A percentile compares a stretch with the other conserved stretches of the same genome.
phyloP scores from a whole-genome alignment of 2,113 vertebrate species.

The Oryzias javanicus region DNA sequence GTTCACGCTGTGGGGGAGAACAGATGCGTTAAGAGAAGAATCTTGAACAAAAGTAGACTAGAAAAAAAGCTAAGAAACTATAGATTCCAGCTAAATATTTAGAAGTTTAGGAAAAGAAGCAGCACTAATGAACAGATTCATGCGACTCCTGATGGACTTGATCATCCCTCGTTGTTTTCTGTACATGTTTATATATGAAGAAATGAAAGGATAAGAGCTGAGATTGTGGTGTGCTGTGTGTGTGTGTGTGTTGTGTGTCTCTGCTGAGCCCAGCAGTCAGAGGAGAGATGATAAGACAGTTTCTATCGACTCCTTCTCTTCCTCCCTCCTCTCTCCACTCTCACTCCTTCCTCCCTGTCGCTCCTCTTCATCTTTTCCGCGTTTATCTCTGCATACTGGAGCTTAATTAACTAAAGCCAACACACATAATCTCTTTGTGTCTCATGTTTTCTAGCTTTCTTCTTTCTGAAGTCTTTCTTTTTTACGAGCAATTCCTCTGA shows the following conservation, averaged over 20 bases:
- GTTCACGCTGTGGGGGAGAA: constrained; percentile 12
- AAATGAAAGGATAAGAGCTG: constrained; percentile 51
- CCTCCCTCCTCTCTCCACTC: constrained; percentile 32
- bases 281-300: constrained; percentile 71
- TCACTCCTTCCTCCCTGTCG: constrained; percentile 34
- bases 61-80: not conserved
- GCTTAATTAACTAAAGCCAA: constrained; percentile 66
- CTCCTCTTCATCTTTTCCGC: constrained; percentile 28
- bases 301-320: constrained; percentile 65
- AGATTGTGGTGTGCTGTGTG: constrained; percentile 51
- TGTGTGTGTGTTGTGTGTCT: constrained; percentile 40
- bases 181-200: constrained; percentile 4
- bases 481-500: constrained; percentile 33
- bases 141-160: not conserved
- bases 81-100: constrained; percentile 2
- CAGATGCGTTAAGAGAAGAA: not conserved
- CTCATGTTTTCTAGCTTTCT: constrained; percentile 49
- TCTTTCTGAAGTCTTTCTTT: constrained; percentile 36
- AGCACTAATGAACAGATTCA: not conserved
- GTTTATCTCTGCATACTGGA: constrained; percentile 48
- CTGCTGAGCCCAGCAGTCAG: constrained; percentile 69
- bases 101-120: not conserved
- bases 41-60: constrained; percentile 2
- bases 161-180: constrained; percentile 7
- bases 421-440: constrained; percentile 50